phyloP scores from a whole-genome alignment of 2,888 invertebrate species.

The Galeopsomyia nigrocyanea region DNA sequence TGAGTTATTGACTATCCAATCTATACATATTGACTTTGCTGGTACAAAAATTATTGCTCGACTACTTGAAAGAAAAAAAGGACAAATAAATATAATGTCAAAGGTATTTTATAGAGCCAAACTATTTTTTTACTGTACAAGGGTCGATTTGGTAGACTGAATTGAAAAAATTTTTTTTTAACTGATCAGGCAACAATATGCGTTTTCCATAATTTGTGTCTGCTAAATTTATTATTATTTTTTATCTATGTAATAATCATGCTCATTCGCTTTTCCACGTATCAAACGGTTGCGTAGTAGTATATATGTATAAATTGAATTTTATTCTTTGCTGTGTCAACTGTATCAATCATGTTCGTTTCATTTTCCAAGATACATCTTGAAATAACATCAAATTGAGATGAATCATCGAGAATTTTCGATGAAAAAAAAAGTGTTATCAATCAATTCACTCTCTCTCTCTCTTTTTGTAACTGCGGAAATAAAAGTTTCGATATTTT shows the following conservation, averaged over 20 bases:
- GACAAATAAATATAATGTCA: too few relatives aligned
- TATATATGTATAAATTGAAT: constrained; percentile 21
- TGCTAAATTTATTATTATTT: background rate
- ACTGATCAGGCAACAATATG: constrained; percentile 22
- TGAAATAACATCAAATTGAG: too few relatives aligned
- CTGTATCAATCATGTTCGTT: background rate
- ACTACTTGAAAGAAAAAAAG: background rate
- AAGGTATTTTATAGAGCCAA: too few relatives aligned
- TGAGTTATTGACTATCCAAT: background rate
- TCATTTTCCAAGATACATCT: too few relatives aligned
- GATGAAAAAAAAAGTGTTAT: too few relatives aligned
- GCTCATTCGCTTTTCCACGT: background rate
- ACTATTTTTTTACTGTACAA: too few relatives aligned
- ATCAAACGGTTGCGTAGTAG: constrained; percentile 26
- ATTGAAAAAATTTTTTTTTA: constrained; percentile 2
- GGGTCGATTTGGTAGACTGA: too few relatives aligned
- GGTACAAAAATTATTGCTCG: background rate
- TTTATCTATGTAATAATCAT: background rate
- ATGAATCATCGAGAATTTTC: too few relatives aligned
- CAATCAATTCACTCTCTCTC: too few relatives aligned
- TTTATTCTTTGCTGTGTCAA: background rate
- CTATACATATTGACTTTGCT: constrained; percentile 9
- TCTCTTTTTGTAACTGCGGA: too few relatives aligned
- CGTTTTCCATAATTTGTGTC: constrained; percentile 21
- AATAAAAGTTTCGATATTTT: too few relatives aligned